Evolutionary conservation across 2,888 invertebrate species (phyloP).

Genomic region (Uropetala carovei): DNA sequence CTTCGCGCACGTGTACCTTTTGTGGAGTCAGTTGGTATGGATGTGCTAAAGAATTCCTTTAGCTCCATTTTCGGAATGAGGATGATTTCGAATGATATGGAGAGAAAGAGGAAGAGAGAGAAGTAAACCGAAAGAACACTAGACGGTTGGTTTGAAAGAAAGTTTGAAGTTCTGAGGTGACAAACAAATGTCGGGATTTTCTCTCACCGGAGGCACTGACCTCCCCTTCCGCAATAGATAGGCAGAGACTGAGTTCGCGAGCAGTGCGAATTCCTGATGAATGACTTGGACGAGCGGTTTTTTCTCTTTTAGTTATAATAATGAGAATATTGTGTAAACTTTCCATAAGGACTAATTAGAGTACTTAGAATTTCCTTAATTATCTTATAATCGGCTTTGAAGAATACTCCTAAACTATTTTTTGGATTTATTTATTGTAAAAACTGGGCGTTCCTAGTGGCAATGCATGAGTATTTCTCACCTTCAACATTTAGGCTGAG

Average conservation of each 20-base stretch:
- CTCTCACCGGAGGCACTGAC: background rate
- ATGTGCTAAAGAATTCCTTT: background rate
- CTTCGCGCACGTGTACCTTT: background rate
- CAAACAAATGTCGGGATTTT: background rate
- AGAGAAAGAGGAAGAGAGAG: background rate
- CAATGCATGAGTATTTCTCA: no score
- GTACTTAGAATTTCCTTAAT: no score
- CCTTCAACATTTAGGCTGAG: no score
- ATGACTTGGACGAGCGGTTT: background rate
- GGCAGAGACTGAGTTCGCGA: background rate
- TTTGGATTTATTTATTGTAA: no score
- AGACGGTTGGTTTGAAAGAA: background rate
- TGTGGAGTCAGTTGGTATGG: background rate
- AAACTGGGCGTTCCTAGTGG: no score
- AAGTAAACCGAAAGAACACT: background rate
- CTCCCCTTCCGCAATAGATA: background rate
- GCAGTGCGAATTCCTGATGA: background rate
- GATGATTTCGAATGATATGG: constrained; percentile 3
- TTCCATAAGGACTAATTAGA: no score
- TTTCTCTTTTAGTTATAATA: background rate
- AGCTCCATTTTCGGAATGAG: background rate
- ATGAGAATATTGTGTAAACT: no score
- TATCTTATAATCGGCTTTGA: no score
- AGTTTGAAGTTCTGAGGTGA: background rate
- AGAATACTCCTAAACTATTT: no score